A percentile compares a stretch with the other conserved stretches of the same genome.
Evolutionary conservation across 2,113 vertebrate genomes (phyloP).

Genomic region (Tupaia chinensis): DNA sequence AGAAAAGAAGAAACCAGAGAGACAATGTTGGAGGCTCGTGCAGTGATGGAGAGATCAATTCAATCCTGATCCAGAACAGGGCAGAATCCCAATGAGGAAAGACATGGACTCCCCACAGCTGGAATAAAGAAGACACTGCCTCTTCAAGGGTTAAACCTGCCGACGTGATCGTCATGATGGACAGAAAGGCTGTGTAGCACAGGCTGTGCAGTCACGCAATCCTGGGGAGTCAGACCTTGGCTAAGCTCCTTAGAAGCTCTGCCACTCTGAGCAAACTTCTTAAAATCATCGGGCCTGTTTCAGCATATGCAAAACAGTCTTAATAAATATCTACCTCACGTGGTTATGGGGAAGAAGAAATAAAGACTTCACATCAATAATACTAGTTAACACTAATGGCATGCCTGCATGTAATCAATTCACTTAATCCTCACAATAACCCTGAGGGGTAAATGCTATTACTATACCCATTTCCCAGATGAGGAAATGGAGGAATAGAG

Average conservation of each 20-base stretch:
- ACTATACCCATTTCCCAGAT: slow-evolving; percentile 17
- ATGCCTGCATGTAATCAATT: neutral
- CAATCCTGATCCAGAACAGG: neutral
- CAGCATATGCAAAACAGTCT: neutral
- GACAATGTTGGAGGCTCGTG: too few relatives aligned
- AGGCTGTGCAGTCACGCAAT: neutral
- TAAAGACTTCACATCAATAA: neutral
- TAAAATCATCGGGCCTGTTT: neutral
- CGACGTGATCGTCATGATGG: neutral
- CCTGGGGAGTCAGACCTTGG: neutral
- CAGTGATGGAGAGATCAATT: too few relatives aligned
- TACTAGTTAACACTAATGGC: neutral
- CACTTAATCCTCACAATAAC: neutral
- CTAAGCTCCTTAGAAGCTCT: neutral
- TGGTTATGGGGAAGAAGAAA: slow-evolving; percentile 28
- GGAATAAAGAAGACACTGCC: neutral
- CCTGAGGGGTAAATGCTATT: neutral
- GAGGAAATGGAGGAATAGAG: slow-evolving; percentile 29
- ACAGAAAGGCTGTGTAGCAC: neutral
- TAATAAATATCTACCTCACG: neutral
- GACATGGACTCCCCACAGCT: neutral
- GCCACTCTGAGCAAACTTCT: neutral
- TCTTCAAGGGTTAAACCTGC: neutral
- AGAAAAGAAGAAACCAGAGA: slow-evolving; percentile 7
- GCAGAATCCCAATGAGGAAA: neutral